Evolutionary conservation across 30 jellyfish, hydroid and myxozoan genomes (phyloP).

Genomic region (Pelagia noctiluca): DNA sequence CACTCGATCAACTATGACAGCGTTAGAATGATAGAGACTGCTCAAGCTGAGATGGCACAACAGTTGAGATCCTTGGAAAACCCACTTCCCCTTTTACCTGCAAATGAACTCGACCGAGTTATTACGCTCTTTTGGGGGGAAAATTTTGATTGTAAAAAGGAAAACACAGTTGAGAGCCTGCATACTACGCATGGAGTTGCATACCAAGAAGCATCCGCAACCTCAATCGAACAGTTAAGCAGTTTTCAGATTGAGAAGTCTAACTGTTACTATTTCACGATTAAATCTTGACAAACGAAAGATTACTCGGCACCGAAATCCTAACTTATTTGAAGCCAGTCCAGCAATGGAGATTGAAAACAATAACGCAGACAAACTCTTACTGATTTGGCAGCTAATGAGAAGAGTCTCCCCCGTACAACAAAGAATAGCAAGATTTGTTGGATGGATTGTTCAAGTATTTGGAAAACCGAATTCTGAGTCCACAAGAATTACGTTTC

Average conservation of each 20-base stretch:
- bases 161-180: conserved; percentile 13
- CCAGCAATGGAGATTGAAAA: conserved; percentile 10
- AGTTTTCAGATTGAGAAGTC: conserved; percentile 6
- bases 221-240: background rate
- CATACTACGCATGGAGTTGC: conserved; percentile 44
- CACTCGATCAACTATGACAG: conserved; percentile 51
- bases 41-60: conserved; percentile 46
- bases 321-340: conserved; percentile 1
- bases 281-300: conserved; percentile 10
- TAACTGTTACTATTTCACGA: conserved; percentile 5
- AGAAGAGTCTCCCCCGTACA: conserved; percentile 19
- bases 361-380: conserved; percentile 23
- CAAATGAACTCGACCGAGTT: conserved; percentile 11
- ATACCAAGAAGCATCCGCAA: conserved; percentile 30
- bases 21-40: conserved; percentile 57
- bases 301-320: conserved; percentile 25
- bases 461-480: conserved; percentile 32
- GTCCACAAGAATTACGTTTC: conserved; percentile 18
- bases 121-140: conserved; percentile 20
- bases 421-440: conserved; percentile 21
- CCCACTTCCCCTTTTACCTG: conserved; percentile 57
- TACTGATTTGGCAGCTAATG: conserved; percentile 32
- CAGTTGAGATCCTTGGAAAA: conserved; percentile 42
- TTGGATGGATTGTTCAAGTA: conserved; percentile 30
- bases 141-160: conserved; percentile 15